Evolutionary conservation across 2,113 vertebrate genomes (phyloP).

Genomic region (Nothocercus julius): DNA sequence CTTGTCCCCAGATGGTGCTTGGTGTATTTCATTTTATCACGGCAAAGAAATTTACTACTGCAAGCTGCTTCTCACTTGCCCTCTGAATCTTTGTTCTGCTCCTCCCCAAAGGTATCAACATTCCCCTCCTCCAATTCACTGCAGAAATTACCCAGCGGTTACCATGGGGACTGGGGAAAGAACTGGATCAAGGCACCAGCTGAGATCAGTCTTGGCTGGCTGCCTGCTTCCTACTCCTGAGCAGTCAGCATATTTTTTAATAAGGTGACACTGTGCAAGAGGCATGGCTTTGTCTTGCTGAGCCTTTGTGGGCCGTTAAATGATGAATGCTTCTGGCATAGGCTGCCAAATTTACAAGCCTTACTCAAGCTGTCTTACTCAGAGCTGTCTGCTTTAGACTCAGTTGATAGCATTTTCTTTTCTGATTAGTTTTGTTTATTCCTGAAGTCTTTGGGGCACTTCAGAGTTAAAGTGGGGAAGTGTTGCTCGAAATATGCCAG

Average conservation of each 20-base stretch:
- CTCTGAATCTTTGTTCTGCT: neutral
- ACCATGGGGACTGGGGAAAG: conserved; percentile 60
- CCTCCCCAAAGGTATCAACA: neutral
- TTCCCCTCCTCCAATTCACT: conserved; percentile 20
- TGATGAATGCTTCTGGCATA: conserved; percentile 33
- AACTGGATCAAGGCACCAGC: conserved; percentile 32
- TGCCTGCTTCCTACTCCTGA: conserved; percentile 29
- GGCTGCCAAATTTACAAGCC: conserved; percentile 22
- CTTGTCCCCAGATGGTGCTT: fast-evolving
- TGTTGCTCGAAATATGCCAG: neutral
- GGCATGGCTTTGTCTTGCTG: conserved; percentile 45
- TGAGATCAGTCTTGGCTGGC: conserved; percentile 57
- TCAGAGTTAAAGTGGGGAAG: neutral
- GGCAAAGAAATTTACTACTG: neutral
- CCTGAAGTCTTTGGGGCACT: neutral
- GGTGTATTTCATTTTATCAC: fast-evolving
- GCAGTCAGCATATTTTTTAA: conserved; percentile 45
- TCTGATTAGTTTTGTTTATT: neutral
- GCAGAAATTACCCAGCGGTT: conserved; percentile 74
- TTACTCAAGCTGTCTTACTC: neutral
- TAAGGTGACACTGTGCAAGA: conserved; percentile 27
- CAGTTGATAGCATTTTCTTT: neutral
- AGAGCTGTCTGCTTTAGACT: neutral
- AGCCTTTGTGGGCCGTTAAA: conserved; percentile 54
- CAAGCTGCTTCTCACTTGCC: neutral